phyloP scores from a whole-genome alignment of 2,888 invertebrate genomes.

The Polyploca ridens region DNA sequence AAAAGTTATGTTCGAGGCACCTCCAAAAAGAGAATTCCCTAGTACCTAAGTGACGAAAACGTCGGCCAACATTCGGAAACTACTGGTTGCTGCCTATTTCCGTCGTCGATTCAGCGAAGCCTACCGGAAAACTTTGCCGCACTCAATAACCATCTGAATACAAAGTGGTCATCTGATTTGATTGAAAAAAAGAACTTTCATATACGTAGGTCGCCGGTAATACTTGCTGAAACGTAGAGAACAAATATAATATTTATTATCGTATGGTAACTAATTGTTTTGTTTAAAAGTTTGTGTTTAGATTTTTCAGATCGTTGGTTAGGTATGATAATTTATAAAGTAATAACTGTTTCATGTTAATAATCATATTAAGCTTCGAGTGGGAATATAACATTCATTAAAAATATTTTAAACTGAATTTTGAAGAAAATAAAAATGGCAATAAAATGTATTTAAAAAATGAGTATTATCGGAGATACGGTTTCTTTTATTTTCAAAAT shows the following conservation, averaged over 20 bases:
- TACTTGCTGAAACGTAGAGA: constrained; percentile 15
- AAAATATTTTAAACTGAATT: no score
- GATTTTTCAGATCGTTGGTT: neutral
- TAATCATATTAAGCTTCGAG: no score
- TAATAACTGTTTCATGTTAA: no score
- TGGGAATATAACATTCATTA: no score
- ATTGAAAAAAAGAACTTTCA: constrained; percentile 61
- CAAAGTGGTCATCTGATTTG: constrained; percentile 65
- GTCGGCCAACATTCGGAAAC: constrained; percentile 29
- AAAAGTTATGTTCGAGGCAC: constrained; percentile 32
- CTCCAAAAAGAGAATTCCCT: constrained; percentile 23
- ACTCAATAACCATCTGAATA: constrained; percentile 71
- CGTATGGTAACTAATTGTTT: neutral
- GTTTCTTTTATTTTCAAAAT: no score
- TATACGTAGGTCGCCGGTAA: constrained; percentile 22
- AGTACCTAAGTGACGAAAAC: constrained; percentile 25
- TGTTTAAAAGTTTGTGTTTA: neutral
- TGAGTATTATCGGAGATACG: no score
- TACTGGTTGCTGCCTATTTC: constrained; percentile 40
- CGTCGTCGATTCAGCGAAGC: constrained; percentile 31
- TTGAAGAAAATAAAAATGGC: no score
- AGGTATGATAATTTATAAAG: neutral
- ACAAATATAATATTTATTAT: neutral
- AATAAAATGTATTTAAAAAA: no score
- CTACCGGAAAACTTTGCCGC: constrained; percentile 52